A percentile compares a stretch with the other conserved stretches of the same genome.
phyloP scores from a whole-genome alignment of 2,797 vertebrate species.

The Prunella strophiata region DNA sequence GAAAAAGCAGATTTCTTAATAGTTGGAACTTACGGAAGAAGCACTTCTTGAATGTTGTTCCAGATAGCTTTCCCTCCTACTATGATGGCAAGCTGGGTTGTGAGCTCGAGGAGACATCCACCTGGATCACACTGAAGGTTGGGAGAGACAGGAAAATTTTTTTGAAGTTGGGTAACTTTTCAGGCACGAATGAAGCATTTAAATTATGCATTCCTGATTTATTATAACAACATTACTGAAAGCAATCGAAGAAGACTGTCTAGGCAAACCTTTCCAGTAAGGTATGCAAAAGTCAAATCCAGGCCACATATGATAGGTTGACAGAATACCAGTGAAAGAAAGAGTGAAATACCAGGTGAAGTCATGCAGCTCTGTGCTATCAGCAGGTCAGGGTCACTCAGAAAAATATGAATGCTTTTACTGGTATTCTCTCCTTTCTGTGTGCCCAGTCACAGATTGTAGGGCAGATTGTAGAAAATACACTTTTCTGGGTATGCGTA shows the following conservation, averaged over 20 bases:
- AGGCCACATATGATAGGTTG: background rate
- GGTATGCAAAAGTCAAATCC: background rate
- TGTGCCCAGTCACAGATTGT: background rate
- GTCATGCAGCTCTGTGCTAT: background rate
- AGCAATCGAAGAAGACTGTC: background rate
- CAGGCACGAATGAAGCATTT: background rate
- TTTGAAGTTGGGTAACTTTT: background rate
- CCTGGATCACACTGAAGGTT: conserved; percentile 90
- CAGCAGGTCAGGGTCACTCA: background rate
- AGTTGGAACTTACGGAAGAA: conserved; percentile 87
- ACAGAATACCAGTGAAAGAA: background rate
- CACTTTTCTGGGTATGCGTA: background rate
- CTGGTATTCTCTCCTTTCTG: background rate
- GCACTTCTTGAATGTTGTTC: conserved; percentile 95
- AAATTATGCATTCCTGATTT: background rate
- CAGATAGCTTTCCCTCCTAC: conserved; percentile 96
- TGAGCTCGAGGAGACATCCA: conserved; percentile 91
- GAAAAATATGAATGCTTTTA: background rate
- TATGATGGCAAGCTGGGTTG: conserved; percentile 91
- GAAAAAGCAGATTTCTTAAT: background rate
- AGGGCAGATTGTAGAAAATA: background rate
- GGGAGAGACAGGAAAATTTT: background rate
- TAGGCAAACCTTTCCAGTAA: background rate
- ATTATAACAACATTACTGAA: background rate
- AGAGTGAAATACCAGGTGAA: background rate